Evolutionary conservation across 1,140 invertebrate species (phyloP), one percentile per base, ranked within the genome.

Genomic region (Gerris buenoi): DNA sequence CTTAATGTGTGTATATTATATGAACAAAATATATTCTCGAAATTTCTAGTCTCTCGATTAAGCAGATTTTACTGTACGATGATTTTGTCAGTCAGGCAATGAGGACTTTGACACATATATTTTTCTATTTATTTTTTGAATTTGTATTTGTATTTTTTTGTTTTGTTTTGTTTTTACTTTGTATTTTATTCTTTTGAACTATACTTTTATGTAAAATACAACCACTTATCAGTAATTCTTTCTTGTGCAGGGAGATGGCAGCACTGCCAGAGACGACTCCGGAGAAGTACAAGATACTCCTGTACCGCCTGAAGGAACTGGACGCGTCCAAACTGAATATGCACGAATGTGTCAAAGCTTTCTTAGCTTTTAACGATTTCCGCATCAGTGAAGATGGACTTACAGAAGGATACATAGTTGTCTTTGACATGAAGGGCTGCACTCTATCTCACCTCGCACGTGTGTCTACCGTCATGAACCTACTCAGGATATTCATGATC

Each of bases 361-460:
- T 86, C 74, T 84, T 84, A 73, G 84, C 85, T 80, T 83, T 84
- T 73, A 85, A 85, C 71, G 84, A 85, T 70, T 75, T 82, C 27
- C 77, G 82, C 57, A 70, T 85, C 25, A 84, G 83, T 0, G 84
- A 85, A 70, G 83, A 85, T 72, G 78, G 81, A 0, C 75, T 84
- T 2, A 78, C 78, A n/a, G 80, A 84, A 25, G 84, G 84, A 1
- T 85, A 85, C 73, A 78, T 85, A 29, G 81, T 85, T 27, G 79
- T 85, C 64, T 85, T 86, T 70, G 84, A 85, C 72, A 85, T 86
- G 83, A 84, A 83, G 72, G 83, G 83, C 5, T 79, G 82, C 66
- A 77, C 77, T 13, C 74, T 85, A 13, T 83, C 82, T 0, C 84
- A 86, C 74, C 74, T 86, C 25, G 83, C 83, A 0, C 75, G 82